phyloP scores from a whole-genome alignment of 2,113 vertebrate genomes.

The Heliornis fulica region DNA sequence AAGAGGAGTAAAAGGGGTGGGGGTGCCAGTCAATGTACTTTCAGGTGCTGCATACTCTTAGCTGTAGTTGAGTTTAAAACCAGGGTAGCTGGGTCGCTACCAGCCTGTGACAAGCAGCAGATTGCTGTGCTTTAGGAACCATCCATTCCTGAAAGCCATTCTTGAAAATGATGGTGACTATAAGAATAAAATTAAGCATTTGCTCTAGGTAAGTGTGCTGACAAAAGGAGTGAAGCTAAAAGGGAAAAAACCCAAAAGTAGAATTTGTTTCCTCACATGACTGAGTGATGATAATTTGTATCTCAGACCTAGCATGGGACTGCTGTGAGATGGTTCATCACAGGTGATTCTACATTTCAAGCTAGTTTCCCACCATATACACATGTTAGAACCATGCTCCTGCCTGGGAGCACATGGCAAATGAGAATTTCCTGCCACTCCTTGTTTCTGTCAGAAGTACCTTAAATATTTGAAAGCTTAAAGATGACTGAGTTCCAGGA shows the following conservation, averaged over 20 bases:
- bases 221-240: neutral
- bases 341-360: constrained; percentile 2
- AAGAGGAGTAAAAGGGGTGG: neutral
- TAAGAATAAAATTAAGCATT: neutral
- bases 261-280: neutral
- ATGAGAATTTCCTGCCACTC: neutral
- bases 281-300: constrained; percentile 19
- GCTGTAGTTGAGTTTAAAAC: neutral
- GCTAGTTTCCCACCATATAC: neutral
- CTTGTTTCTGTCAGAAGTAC: neutral
- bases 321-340: constrained; percentile 10
- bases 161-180: neutral
- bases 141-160: neutral
- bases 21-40: neutral
- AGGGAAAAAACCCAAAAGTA: neutral
- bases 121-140: neutral
- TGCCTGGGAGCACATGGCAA: neutral
- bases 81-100: neutral
- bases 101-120: neutral
- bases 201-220: neutral
- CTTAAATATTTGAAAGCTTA: neutral
- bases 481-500: neutral
- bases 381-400: too few relatives aligned
- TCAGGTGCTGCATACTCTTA: neutral
- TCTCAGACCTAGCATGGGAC: neutral